These are phyloP conservation scores for Tipula lateralis DNA, from an alignment of 2,888 invertebrate species.

Conservation along the genomic window DNA sequence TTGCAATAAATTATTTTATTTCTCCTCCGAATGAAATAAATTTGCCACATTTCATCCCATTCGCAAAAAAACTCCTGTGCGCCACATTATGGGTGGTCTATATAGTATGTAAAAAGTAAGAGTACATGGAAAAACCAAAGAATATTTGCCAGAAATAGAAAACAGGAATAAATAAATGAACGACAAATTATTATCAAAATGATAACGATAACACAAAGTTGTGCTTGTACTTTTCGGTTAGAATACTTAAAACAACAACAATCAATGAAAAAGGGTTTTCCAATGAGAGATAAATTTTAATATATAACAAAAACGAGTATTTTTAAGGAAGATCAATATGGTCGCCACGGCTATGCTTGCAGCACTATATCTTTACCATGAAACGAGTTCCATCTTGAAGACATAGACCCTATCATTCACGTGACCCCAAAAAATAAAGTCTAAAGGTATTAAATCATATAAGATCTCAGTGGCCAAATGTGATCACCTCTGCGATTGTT, in stretches of 20 bases:
- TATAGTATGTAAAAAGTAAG: neutral
- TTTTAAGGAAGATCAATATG: too few species aligned
- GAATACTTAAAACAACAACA: neutral
- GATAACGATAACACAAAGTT: constrained; percentile 1
- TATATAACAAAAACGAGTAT: too few species aligned
- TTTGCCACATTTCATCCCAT: neutral
- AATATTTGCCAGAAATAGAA: neutral
- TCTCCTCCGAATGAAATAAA: neutral
- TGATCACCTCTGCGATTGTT: too few species aligned
- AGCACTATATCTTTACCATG: too few species aligned
- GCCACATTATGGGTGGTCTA: neutral
- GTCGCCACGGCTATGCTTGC: too few species aligned
- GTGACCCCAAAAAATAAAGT: too few species aligned
- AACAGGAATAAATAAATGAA: constrained; percentile 1
- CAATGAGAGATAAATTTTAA: neutral
- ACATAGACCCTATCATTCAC: too few species aligned
- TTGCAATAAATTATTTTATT: neutral
- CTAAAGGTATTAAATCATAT: too few species aligned
- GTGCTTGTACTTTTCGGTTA: neutral
- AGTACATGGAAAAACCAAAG: neutral
- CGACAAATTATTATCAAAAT: constrained; percentile 19
- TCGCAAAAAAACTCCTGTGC: neutral
- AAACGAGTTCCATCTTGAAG: too few species aligned
- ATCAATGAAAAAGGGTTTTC: too few species aligned
- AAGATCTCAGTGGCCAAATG: too few species aligned